Base-by-base conservation (phyloP, 2,888 invertebrate genomes). In the Fragum whitleyi region DNA sequence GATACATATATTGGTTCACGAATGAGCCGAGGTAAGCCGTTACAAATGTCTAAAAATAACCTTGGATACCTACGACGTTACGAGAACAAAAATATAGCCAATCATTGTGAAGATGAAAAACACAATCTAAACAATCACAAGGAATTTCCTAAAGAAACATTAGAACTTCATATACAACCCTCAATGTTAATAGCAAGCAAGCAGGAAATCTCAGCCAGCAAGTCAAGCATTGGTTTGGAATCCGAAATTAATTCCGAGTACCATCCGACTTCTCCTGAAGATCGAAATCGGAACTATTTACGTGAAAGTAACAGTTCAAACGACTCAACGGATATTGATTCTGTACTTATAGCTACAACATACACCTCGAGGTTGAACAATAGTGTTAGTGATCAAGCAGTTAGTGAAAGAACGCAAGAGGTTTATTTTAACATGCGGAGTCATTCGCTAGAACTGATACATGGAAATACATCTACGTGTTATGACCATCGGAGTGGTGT, bases 51-150 rank as follows among this genome's bases (percentile, higher is more conserved):
- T 28, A 87, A 86, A 73, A 89, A 89, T 67, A 87, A 89, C 74
- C 74, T 89, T 19, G 86, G 89, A 2, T 87, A 87, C 47, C 72
- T 85, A 14, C 78, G 85, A 32, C 83, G 85, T 21, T 85, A 84
- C 53, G 85, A 86, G 23, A 89, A 89, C 69, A 88, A 79, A 73
- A 89, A 89, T 74, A 78, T 89, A n/a, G 81, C 78, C n/a, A 83
- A 77, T 67, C 80, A 80, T 47, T 68, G 72, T 51, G 76, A 79
- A 32, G 82, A 86, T 51, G 87, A 86, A 59, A 89, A 88, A 80
- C 70, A 84, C 9, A 88, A 88, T 68, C 62, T 86, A 39, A 85
- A 85, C 69, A 88, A 85, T 62, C 73, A 71, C n/a, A 85, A 85
- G 57, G 81, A 78, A 26, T 83, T 78, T 69, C 62, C 81, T 23